Percentiles rank a stretch among this genome's conserved stretches.
phyloP scores from a whole-genome alignment of 2,888 invertebrate genomes.

The Linyphia triangularis region DNA sequence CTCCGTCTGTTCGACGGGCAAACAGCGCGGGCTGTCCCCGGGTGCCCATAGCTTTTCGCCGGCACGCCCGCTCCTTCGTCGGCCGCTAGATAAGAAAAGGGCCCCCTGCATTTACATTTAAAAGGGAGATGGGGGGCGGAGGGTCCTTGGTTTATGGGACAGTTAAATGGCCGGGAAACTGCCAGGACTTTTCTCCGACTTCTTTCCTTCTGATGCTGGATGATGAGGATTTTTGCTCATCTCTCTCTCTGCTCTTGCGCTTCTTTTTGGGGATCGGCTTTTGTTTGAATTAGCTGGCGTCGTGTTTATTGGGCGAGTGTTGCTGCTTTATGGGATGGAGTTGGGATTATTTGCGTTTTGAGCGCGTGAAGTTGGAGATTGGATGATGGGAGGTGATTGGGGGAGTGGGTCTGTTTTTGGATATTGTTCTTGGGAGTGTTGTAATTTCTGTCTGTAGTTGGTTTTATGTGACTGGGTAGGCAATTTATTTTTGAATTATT shows the following conservation, averaged over 20 bases:
- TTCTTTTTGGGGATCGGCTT: constrained; percentile 34
- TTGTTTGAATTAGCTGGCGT: constrained; percentile 63
- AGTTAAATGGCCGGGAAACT: constrained; percentile 55
- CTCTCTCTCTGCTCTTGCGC: neutral
- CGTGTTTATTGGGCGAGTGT: neutral
- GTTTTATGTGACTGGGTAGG: neutral
- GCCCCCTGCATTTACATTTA: constrained; percentile 65
- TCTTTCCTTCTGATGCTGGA: constrained; percentile 22
- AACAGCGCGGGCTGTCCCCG: constrained; percentile 67
- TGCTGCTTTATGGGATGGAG: constrained; percentile 13
- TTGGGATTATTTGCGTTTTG: neutral
- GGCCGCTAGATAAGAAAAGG: constrained; percentile 34
- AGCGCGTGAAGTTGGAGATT: neutral
- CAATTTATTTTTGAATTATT: too few relatives aligned
- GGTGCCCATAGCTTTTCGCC: constrained; percentile 68
- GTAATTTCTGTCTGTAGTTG: neutral
- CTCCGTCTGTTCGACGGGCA: constrained; percentile 70
- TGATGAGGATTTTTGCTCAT: constrained; percentile 30
- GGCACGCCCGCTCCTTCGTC: constrained; percentile 42
- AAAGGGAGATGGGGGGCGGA: too few relatives aligned
- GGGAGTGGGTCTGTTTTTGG: neutral
- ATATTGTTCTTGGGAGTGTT: neutral
- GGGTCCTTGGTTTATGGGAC: constrained; percentile 67
- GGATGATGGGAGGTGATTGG: neutral
- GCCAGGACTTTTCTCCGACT: constrained; percentile 21